Evolutionary conservation across 2,113 vertebrate genomes (phyloP).

Genomic region (Arvicanthis niloticus): DNA sequence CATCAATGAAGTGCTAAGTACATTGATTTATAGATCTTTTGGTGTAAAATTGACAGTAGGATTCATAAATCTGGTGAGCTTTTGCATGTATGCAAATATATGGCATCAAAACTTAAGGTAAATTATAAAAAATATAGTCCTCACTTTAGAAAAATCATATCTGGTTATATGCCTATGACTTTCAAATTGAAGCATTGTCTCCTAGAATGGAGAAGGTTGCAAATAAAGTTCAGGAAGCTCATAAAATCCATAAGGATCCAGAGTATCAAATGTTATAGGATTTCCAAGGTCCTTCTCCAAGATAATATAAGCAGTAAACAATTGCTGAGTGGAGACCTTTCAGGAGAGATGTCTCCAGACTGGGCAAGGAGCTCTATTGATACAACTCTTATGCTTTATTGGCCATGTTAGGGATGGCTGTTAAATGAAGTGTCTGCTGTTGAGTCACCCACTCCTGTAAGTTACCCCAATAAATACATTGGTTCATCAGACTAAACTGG

Average conservation of each 20-base stretch:
- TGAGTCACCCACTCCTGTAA: not conserved
- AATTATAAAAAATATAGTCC: not conserved
- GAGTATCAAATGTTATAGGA: not conserved
- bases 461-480: not conserved
- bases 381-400: not conserved
- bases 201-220: not conserved
- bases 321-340: not conserved
- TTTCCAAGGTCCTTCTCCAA: not conserved
- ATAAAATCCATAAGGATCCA: not conserved
- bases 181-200: not conserved
- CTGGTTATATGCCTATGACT: not conserved
- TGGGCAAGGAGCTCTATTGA: not conserved
- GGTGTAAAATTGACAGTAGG: slow-evolving; percentile 48
- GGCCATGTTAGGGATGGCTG: not conserved
- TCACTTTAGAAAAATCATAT: slow-evolving; percentile 21
- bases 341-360: not conserved
- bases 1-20: not conserved
- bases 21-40: slow-evolving; percentile 35
- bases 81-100: not conserved
- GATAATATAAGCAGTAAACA: not conserved
- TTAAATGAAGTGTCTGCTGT: not conserved
- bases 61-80: slow-evolving; percentile 1
- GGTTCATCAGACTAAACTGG: not conserved
- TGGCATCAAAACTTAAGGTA: slow-evolving; percentile 16
- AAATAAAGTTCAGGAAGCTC: not conserved